These are phyloP conservation scores for Formica selysi DNA, from an alignment of 1,140 invertebrate genomes.

Conservation along the genomic window DNA sequence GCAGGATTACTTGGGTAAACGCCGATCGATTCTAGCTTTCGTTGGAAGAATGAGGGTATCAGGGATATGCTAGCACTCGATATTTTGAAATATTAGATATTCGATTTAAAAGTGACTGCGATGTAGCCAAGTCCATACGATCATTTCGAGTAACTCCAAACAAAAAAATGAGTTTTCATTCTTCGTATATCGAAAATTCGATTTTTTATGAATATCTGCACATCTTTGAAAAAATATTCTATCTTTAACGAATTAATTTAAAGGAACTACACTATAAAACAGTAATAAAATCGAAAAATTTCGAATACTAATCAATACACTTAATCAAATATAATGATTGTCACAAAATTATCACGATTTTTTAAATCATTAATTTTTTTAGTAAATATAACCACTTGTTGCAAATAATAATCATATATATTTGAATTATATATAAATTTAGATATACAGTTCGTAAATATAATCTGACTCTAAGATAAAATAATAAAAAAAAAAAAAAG, in stretches of 20 bases:
- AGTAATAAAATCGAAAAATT: neutral
- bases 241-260: neutral
- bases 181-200: neutral
- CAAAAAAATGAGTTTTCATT: neutral
- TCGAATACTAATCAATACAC: neutral
- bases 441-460: neutral
- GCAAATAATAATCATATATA: neutral
- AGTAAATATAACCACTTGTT: neutral
- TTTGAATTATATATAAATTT: conserved; percentile 11
- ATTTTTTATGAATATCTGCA: neutral
- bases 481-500: neutral
- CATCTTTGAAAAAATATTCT: neutral
- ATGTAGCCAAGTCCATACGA: neutral
- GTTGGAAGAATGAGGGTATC: conserved; percentile 44
- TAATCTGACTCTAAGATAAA: neutral
- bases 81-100: conserved; percentile 20
- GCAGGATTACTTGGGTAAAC: conserved; percentile 57
- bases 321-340: neutral
- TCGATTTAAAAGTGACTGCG: conserved; percentile 1
- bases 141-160: neutral
- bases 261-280: neutral
- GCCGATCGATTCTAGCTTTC: conserved; percentile 28
- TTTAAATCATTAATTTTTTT: neutral
- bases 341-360: neutral
- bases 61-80: conserved; percentile 30